Percentiles rank a stretch among this genome's conserved stretches.
Evolutionary conservation across 2,113 vertebrate species (phyloP).

Genomic region (Taurulus bubalis): DNA sequence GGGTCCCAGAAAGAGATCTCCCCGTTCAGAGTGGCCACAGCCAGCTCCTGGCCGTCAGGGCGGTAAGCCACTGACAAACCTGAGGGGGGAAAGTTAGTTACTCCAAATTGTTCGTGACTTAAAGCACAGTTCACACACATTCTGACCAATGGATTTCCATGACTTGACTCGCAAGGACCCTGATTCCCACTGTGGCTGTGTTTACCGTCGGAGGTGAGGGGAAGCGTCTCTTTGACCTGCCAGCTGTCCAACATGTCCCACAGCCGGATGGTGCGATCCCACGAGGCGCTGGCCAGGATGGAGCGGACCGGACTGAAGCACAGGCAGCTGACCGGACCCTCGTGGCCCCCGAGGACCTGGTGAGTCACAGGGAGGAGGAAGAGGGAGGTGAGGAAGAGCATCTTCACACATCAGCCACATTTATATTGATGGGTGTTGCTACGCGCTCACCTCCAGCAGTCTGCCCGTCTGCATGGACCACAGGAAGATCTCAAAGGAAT

Average conservation of each 20-base stretch:
- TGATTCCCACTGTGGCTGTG: background rate
- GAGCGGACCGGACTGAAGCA: constrained; percentile 92
- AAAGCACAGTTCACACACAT: too few species aligned
- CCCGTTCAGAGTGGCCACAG: constrained; percentile 90
- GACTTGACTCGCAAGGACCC: too few species aligned
- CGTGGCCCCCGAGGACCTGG: constrained; percentile 93
- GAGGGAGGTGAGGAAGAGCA: background rate
- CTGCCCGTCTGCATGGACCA: constrained; percentile 98
- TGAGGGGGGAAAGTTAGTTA: constrained; percentile 49
- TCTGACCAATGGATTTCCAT: too few species aligned
- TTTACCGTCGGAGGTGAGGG: constrained; percentile 90
- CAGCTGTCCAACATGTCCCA: constrained; percentile 99
- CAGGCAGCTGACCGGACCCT: constrained; percentile 92
- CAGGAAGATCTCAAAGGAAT: constrained; percentile 96
- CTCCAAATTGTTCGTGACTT: background rate
- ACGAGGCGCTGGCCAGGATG: constrained; percentile 93
- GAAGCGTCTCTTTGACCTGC: constrained; percentile 92
- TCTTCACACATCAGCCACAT: background rate
- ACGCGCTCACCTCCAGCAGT: constrained; percentile 88
- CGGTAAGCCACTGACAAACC: constrained; percentile 90
- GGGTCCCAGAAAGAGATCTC: constrained; percentile 96
- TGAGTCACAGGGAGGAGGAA: background rate
- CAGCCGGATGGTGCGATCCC: constrained; percentile 93
- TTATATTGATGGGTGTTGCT: accelerated
- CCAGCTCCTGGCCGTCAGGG: constrained; percentile 92